Percentiles rank a stretch among this genome's conserved stretches.
phyloP scores from a whole-genome alignment of 2,797 vertebrate genomes.

The Chelmon rostratus region DNA sequence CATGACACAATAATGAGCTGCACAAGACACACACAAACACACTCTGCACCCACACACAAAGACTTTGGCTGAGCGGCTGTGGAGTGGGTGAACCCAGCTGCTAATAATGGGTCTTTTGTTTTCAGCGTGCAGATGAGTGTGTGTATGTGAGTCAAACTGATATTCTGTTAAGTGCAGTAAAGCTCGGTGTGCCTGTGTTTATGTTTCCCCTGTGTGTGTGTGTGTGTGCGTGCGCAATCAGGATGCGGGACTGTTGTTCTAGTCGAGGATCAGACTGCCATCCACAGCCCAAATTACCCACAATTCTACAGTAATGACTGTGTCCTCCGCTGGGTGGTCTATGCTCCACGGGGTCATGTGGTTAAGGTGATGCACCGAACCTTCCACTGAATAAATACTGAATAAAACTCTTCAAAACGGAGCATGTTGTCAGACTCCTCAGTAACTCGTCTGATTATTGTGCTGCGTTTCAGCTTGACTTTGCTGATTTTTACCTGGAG shows the following conservation, averaged over 20 bases:
- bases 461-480: conserved; percentile 83
- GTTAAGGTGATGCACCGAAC: conserved; percentile 85
- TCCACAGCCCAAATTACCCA: conserved; percentile 87
- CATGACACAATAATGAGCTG: conserved; percentile 56
- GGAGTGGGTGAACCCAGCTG: background rate
- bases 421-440: background rate
- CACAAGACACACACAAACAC: conserved; percentile 45
- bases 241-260: conserved; percentile 85
- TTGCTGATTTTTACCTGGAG: conserved; percentile 88
- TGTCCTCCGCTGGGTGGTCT: conserved; percentile 86
- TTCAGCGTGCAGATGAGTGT: conserved; percentile 16
- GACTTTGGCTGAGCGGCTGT: background rate
- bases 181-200: conserved; percentile 45
- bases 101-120: conserved; percentile 29
- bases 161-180: background rate
- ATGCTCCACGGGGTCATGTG: conserved; percentile 81
- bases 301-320: conserved; percentile 82
- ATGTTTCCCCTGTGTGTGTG: conserved; percentile 26
- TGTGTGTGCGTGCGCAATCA: conserved; percentile 67
- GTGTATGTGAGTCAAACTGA: background rate
- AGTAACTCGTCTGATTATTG: background rate
- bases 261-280: conserved; percentile 81
- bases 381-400: background rate
- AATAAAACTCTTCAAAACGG: background rate
- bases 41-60: background rate